Conservation (phyloP, 2,888 invertebrate genomes). For the Mesorhabditis belari region DNA sequence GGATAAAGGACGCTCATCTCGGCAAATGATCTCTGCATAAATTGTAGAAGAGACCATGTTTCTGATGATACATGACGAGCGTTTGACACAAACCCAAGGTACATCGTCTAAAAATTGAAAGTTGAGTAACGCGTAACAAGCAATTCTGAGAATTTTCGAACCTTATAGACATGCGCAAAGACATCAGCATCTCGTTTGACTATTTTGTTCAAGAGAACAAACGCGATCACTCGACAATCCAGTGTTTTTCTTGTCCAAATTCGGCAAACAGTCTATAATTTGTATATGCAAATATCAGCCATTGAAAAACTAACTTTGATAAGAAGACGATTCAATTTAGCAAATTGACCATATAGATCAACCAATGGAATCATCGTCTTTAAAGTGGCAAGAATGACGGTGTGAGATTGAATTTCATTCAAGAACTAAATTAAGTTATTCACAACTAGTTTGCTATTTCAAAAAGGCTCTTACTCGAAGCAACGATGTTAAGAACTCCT, state of each 20-base stretch:
- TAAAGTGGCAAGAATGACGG: slow-evolving; percentile 36
- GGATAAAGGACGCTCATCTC: slow-evolving; percentile 42
- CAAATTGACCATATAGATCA: slow-evolving; percentile 36
- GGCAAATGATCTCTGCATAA: slow-evolving; percentile 40
- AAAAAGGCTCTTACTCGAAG: not conserved
- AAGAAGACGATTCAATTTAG: slow-evolving; percentile 27
- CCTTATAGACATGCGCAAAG: slow-evolving; percentile 30
- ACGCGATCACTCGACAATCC: slow-evolving; percentile 39
- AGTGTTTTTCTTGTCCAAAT: slow-evolving; percentile 46
- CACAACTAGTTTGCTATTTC: not conserved
- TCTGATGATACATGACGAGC: slow-evolving; percentile 39
- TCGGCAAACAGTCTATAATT: slow-evolving; percentile 21
- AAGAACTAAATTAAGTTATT: slow-evolving; percentile 43
- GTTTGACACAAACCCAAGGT: slow-evolving; percentile 45
- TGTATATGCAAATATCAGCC: not conserved
- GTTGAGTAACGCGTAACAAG: slow-evolving; percentile 5
- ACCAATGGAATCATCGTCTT: slow-evolving; percentile 33
- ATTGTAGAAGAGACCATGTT: slow-evolving; percentile 36
- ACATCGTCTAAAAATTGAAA: slow-evolving; percentile 27
- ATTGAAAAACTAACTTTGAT: slow-evolving; percentile 31
- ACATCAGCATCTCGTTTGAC: slow-evolving; percentile 25
- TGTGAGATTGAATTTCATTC: slow-evolving; percentile 35
- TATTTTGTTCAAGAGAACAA: slow-evolving; percentile 35
- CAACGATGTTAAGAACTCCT: not conserved
- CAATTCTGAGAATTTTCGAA: slow-evolving; percentile 10